Evolutionary conservation across 1,140 invertebrate species (phyloP), one percentile per base, ranked within the genome.

Genomic region (Aethina tumida): DNA sequence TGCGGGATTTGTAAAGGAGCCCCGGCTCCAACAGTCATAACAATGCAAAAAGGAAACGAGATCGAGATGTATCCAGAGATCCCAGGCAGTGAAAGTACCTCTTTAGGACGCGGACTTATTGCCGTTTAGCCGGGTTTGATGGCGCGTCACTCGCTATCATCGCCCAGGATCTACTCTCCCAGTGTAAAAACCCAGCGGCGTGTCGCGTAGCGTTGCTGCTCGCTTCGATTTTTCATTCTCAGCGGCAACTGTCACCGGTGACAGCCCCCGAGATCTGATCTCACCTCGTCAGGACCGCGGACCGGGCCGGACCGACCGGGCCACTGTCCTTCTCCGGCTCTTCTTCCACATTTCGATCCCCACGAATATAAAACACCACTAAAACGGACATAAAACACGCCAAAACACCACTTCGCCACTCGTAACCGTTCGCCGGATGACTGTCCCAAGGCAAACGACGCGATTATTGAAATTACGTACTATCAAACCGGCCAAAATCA

Each of bases 141-240:
- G 35, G n/a, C 8, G n/a, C 26, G 35, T 38, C 35, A 38, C 25
- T 22, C 37, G 30, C 37, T 45, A 45, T 40, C 37, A 26, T 10
- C 12, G 30, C 26, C 32, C 18, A 41, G 33, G 30, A 40, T 45
- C 38, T 38, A 9, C 24, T 44, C 38, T 41, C 35, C 22, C 41
- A 25, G 41, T 39, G 35, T 39, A 44, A 44, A 44, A 44, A 45
- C 25, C 35, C 35, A 38, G 35, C 35, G 35, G 35, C 30, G 21
- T 28, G 35, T 38, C 35, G 35, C 35, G 22, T 22, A 36, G 14
- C 19, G 4, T 15, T 29, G 20, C n/a, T n/a, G 36, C 39, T 28
- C 18, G 29, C 27, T 50, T 50, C 45, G 45, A 50, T 50, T 50
- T 50, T 47, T 50, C 48, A 50, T 47, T 50, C 45, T 41, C 48